These are phyloP conservation scores for Malthinus flaveolus DNA, from an alignment of 2,888 invertebrate genomes.

Conservation along the genomic window DNA sequence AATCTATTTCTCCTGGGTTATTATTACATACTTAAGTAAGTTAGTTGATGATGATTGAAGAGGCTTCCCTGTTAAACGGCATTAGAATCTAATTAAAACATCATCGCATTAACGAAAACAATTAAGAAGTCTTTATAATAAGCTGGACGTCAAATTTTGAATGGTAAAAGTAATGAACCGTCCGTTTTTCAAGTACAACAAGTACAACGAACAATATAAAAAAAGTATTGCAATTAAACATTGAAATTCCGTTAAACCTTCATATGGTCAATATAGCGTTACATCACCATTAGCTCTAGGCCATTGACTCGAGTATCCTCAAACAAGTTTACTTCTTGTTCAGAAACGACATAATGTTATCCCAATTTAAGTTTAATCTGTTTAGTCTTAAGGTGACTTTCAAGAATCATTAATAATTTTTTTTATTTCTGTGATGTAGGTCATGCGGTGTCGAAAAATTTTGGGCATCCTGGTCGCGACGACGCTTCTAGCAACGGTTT, in stretches of 20 bases:
- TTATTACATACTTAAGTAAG: too few relatives aligned
- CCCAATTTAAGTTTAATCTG: background rate
- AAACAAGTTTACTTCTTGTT: slow-evolving; percentile 15
- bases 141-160: too few relatives aligned
- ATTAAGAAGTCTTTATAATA: too few relatives aligned
- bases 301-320: slow-evolving; percentile 20
- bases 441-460: slow-evolving; percentile 46
- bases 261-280: slow-evolving; percentile 24
- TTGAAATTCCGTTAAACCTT: slow-evolving; percentile 18
- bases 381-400: slow-evolving; percentile 5
- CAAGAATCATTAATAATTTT: slow-evolving; percentile 3
- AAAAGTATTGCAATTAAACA: slow-evolving; percentile 6
- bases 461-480: slow-evolving; percentile 41
- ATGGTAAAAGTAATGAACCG: too few relatives aligned
- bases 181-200: background rate
- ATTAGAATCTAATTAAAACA: too few relatives aligned
- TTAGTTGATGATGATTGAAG: too few relatives aligned
- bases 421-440: slow-evolving; percentile 41
- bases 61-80: too few relatives aligned
- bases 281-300: slow-evolving; percentile 13
- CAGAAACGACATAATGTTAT: slow-evolving; percentile 3
- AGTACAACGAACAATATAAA: background rate
- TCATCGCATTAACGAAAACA: too few relatives aligned
- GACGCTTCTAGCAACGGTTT: slow-evolving; percentile 40
- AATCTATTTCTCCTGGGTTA: too few relatives aligned